phyloP scores from a whole-genome alignment of 2,113 vertebrate genomes.

The Antidorcas marsupialis region DNA sequence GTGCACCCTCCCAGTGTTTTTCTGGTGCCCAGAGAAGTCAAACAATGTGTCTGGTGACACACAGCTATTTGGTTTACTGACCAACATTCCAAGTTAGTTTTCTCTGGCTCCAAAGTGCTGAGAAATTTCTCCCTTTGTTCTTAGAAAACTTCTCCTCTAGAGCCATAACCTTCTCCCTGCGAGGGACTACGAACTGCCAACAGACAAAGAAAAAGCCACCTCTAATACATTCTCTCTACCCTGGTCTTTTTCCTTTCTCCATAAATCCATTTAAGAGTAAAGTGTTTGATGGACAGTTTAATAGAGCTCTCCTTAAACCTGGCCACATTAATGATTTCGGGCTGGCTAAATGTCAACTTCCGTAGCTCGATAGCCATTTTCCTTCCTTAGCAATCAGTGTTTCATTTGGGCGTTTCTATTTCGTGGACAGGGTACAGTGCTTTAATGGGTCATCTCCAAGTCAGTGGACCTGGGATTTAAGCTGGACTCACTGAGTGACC shows the following conservation, averaged over 20 bases:
- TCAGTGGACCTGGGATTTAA: slow-evolving; percentile 32
- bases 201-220: slow-evolving; percentile 39
- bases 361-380: slow-evolving; percentile 64
- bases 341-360: slow-evolving; percentile 70
- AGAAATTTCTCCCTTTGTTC: slow-evolving; percentile 11
- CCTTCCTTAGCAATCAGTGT: slow-evolving; percentile 43
- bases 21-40: neutral
- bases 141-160: neutral
- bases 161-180: slow-evolving; percentile 16
- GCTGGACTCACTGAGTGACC: neutral
- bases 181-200: slow-evolving; percentile 55
- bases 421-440: slow-evolving; percentile 7
- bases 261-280: slow-evolving; percentile 81
- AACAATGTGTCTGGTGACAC: neutral
- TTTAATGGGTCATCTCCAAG: slow-evolving; percentile 38
- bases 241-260: slow-evolving; percentile 66
- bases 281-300: slow-evolving; percentile 79
- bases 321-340: slow-evolving; percentile 79
- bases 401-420: slow-evolving; percentile 21
- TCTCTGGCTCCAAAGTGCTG: neutral
- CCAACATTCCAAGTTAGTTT: neutral
- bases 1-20: neutral
- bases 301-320: slow-evolving; percentile 78
- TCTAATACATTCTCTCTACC: slow-evolving; percentile 60
- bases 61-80: neutral